These are phyloP conservation scores for Paracanthobrama guichenoti DNA, from an alignment of 2,113 vertebrate genomes.

Conservation along the genomic window DNA sequence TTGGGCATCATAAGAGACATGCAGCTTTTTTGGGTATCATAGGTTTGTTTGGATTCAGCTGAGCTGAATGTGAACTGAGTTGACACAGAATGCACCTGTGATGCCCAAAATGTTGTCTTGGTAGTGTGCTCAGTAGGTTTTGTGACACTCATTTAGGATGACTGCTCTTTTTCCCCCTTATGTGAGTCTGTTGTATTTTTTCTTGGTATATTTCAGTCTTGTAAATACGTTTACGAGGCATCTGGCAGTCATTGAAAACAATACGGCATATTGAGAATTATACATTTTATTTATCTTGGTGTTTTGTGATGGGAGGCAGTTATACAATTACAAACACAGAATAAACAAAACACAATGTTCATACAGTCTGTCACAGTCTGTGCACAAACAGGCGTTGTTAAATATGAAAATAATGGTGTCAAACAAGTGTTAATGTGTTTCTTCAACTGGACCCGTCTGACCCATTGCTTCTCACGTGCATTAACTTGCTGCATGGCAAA, in stretches of 20 bases:
- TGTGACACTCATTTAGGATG: background rate
- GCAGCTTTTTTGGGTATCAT: background rate
- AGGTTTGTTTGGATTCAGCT: background rate
- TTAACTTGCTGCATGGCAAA: background rate
- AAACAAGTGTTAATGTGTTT: constrained; percentile 11
- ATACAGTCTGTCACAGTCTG: background rate
- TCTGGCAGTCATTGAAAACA: constrained; percentile 8
- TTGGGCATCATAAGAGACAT: background rate
- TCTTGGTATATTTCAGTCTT: constrained; percentile 1
- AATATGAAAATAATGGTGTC: constrained; percentile 7
- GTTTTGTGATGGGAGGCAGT: background rate
- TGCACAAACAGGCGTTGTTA: background rate
- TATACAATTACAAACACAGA: constrained; percentile 2
- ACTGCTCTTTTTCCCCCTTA: background rate
- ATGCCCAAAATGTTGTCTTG: background rate
- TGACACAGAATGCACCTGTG: background rate
- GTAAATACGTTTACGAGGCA: background rate
- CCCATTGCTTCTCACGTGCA: background rate
- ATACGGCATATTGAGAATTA: background rate
- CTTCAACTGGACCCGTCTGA: background rate
- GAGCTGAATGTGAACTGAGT: background rate
- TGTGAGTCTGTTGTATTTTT: background rate
- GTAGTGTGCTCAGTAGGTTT: background rate
- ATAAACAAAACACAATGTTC: background rate
- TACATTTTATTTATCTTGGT: background rate